Evolutionary conservation across 2,113 vertebrate genomes (phyloP), one percentile per base, ranked within the genome.

Genomic region (Plecotus auritus): DNA sequence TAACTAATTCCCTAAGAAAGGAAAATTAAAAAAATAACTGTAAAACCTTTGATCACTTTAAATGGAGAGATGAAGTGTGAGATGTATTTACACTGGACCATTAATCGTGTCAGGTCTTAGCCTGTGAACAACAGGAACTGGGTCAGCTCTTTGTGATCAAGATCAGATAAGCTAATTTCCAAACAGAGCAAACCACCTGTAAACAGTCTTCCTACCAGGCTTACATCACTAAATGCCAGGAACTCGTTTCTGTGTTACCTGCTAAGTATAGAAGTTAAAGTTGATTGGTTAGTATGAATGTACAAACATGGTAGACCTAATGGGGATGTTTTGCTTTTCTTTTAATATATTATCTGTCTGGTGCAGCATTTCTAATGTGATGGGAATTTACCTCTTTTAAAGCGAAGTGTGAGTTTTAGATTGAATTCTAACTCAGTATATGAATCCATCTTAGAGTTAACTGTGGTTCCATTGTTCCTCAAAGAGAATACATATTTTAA

Each of bases 401-500:
- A 90, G 49, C 32, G n/a, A 51, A 89, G 20, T 88, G 20, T 80
- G 26, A 40, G 23, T 74, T 85, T 92, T 93, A 74, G 42, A 73
- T 64, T 30, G 37, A 95, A 54, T 94, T 94, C 17, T 90, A 69
- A 90, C 7, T 0, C 6, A 76, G 28, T 81, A 3, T 90, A 51
- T 88, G 67, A 88, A 72, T 94, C 30, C 72, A 90, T 87, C 67
- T 90, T 83, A 74, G 54, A 94, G 82, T 83, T 82, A 85, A 92
- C 78, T 80, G 5, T 90, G 64, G 95, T 91, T 28, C 56, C 37
- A 66, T 95, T 56, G 91, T 95, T 92, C 49, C 64, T 93, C 37
- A 56, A 95, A 70, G 5, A 86, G 45, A 64, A 90, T 95, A 94
- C 93, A 92, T 94, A 94, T 94, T 96, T 96, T 92, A 95, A 37